Percentiles rank a stretch among this genome's conserved stretches.
Conservation (phyloP, 2,797 vertebrate species). For the Leptodactylus fallax region DNA sequence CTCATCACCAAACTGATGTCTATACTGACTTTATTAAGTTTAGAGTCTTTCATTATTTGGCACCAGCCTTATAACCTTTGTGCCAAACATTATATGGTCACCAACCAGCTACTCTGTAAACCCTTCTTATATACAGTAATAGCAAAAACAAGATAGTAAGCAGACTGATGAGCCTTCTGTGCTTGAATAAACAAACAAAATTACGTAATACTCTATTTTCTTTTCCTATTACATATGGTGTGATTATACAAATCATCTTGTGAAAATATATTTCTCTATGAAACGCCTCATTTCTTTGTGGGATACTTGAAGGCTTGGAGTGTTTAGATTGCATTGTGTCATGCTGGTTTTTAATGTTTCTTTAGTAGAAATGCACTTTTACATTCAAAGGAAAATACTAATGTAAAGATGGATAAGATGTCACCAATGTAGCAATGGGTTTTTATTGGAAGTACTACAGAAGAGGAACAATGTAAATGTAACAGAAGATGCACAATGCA, state of each 20-base stretch:
- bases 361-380: constrained; percentile 24
- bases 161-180: constrained; percentile 18
- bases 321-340: constrained; percentile 27
- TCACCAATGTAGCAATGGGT: not conserved
- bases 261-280: constrained; percentile 47
- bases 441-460: not conserved
- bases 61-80: not conserved
- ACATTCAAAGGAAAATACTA: constrained; percentile 13
- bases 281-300: constrained; percentile 48
- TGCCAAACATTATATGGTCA: not conserved
- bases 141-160: constrained; percentile 7
- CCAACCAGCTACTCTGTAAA: constrained; percentile 1
- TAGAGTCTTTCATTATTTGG: not conserved
- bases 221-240: constrained; percentile 42
- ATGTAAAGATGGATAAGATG: not conserved
- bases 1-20: not conserved
- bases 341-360: constrained; percentile 51
- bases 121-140: not conserved
- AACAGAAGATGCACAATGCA: not conserved
- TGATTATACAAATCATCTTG: constrained; percentile 58
- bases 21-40: too few species aligned
- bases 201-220: constrained; percentile 40
- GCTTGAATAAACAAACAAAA: constrained; percentile 52
- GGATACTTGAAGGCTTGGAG: constrained; percentile 8
- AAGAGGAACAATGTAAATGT: not conserved